Conservation (phyloP, 2,797 vertebrate genomes). For the Melanotaenia maccullochi region DNA sequence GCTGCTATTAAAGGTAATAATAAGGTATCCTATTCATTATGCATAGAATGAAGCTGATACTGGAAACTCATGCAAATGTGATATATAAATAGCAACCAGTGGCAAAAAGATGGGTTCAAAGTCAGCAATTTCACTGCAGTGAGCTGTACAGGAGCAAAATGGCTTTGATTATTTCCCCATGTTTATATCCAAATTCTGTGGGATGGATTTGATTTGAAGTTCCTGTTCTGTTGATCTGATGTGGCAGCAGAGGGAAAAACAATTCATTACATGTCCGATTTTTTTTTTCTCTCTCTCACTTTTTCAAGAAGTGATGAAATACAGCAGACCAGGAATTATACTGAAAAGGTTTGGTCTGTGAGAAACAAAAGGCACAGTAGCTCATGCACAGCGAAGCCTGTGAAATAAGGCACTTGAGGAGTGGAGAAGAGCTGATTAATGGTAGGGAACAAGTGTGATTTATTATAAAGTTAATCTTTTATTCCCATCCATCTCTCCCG, state of each 20-base stretch:
- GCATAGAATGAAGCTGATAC: conserved; percentile 48
- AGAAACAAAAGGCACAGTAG: conserved; percentile 37
- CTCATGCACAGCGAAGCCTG: conserved; percentile 38
- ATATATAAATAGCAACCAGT: conserved; percentile 67
- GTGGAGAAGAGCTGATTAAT: conserved; percentile 68
- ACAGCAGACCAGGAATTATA: conserved; percentile 52
- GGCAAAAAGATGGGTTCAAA: conserved; percentile 62
- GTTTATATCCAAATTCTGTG: conserved; percentile 25
- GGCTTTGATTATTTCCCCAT: conserved; percentile 42
- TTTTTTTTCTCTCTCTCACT: conserved; percentile 38
- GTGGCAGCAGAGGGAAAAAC: conserved; percentile 41
- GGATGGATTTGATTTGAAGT: conserved; percentile 52
- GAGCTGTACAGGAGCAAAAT: conserved; percentile 33
- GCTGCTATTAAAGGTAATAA: conserved; percentile 45
- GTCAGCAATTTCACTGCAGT: conserved; percentile 29
- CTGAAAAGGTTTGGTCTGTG: conserved; percentile 46
- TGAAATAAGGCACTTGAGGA: conserved; percentile 60
- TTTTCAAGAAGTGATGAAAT: conserved; percentile 57
- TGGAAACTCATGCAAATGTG: conserved; percentile 71
- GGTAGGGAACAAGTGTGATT: conserved; percentile 66
- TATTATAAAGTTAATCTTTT: conserved; percentile 69
- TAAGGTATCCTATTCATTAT: conserved; percentile 55
- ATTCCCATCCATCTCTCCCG: conserved; percentile 42
- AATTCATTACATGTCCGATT: conserved; percentile 48
- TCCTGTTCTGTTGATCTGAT: conserved; percentile 32